phyloP scores from a whole-genome alignment of 2,888 invertebrate genomes.

The Chymomyza caudatula region DNA sequence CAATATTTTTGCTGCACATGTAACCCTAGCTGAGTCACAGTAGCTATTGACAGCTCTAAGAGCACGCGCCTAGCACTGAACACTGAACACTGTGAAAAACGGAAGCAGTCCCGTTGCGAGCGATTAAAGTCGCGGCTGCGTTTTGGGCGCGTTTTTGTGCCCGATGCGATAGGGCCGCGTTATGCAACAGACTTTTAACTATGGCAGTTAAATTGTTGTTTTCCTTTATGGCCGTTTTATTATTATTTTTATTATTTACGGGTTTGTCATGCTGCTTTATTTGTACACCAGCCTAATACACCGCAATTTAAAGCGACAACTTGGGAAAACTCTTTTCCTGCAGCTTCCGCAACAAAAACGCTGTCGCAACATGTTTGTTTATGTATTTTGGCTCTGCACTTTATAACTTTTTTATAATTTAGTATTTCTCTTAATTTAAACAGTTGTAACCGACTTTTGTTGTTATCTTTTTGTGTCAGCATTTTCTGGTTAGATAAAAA shows the following conservation, averaged over 20 bases:
- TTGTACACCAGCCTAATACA: too few relatives aligned
- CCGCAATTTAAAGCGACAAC: neutral
- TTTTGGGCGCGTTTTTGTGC: constrained; percentile 4
- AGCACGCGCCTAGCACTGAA: constrained; percentile 42
- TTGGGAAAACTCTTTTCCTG: neutral
- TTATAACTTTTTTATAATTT: constrained; percentile 32
- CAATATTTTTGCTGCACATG: constrained; percentile 30
- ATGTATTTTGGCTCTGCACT: constrained; percentile 23
- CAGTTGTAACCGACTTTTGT: constrained; percentile 36
- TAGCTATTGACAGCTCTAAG: constrained; percentile 11
- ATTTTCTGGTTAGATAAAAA: constrained; percentile 21
- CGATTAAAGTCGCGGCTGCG: constrained; percentile 1
- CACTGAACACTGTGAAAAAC: neutral
- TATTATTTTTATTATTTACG: neutral
- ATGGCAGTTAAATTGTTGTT: constrained; percentile 16
- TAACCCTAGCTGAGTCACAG: constrained; percentile 39
- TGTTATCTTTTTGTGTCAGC: constrained; percentile 65
- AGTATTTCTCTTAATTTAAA: constrained; percentile 35
- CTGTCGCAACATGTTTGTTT: constrained; percentile 54
- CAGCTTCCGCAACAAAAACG: constrained; percentile 54
- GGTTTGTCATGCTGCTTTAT: too few relatives aligned
- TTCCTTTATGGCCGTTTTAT: constrained; percentile 24
- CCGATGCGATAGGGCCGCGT: neutral
- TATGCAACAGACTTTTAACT: constrained; percentile 8
- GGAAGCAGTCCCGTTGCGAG: neutral